Evolutionary conservation across 2,113 vertebrate species (phyloP).

Genomic region (Ranitomeya imitator): DNA sequence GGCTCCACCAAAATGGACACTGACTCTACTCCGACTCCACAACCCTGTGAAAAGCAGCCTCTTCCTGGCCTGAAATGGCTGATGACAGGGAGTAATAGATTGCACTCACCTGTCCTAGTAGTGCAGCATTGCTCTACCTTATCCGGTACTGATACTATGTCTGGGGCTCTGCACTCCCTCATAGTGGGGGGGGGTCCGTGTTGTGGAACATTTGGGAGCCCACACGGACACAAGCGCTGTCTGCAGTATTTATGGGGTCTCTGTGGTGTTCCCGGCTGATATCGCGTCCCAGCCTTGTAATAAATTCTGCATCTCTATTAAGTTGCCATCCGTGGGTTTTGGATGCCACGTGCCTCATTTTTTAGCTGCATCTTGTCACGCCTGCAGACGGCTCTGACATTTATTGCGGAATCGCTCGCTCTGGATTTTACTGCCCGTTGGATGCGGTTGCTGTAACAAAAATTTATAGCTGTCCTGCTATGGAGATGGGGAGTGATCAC

Average conservation of each 20-base stretch:
- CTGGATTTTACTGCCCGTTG: slow-evolving; percentile 51
- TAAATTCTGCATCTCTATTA: slow-evolving; percentile 53
- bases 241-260: too few species aligned
- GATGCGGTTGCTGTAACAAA: slow-evolving; percentile 40
- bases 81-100: not conserved
- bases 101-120: not conserved
- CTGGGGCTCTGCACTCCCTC: too few species aligned
- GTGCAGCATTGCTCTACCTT: too few species aligned
- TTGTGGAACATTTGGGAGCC: too few species aligned
- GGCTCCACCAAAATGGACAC: too few species aligned
- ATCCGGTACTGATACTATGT: too few species aligned
- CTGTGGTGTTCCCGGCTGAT: not conserved
- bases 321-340: slow-evolving; percentile 44
- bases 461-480: slow-evolving; percentile 45
- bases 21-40: too few species aligned
- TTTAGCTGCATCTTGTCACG: slow-evolving; percentile 37
- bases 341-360: slow-evolving; percentile 39
- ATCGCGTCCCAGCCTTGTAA: slow-evolving; percentile 41
- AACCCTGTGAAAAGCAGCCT: too few species aligned
- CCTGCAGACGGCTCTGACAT: slow-evolving; percentile 46
- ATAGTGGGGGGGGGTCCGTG: too few species aligned
- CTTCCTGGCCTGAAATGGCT: not conserved
- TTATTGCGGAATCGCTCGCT: slow-evolving; percentile 46
- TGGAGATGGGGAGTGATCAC: not conserved
- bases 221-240: too few species aligned